Base-by-base conservation (phyloP, 2,888 invertebrate genomes). In the Cephus sareptanus region DNA sequence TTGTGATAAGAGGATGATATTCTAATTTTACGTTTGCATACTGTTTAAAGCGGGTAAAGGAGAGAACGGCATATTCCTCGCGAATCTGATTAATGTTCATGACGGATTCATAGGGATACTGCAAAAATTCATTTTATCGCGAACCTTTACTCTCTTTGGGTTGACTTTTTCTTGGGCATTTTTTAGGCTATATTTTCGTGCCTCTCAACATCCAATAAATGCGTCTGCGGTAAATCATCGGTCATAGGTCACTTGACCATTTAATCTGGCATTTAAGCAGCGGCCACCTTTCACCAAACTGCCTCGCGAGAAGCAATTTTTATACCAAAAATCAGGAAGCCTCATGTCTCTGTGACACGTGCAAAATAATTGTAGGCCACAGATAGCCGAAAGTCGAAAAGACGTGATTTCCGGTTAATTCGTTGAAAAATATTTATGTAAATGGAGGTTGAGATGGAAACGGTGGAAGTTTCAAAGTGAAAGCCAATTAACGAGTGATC, bases 1-100 rank as follows among this genome's bases (percentile, higher is more conserved):
- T 34, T 75, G 77, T 35, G 77, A 77, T 77, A 77, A 77, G 75
- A 71, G 71, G 75, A 71, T 77, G 77, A 77, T 77, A 77, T 77
- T 71, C 75, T 77, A 77, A 77, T 77, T 77, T 74, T 71, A 71
- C 34, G 71, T 71, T 71, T 31, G 71, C 71, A 34, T 34, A 71
- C 70, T 34, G 69, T 77, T 75, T 69, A 75, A 75, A 74, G 35
- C 69, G 74, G 35, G 69, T 56, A 77, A 77, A 74, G 74, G 74
- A 34, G 35, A 73, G 31, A 68, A 68, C 74, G 30, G 56, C 74
- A 74, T 56, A 77, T 40, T 33, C n/a, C 12, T 15, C 31, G 40
- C 40, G 69, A 74, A 76, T 76, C 40, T 35, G 35, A 75, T 34
- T 56, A 56, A 56, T 56, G 56, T 56, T 23, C 56, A 23, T 23